Conservation (phyloP, 2,888 invertebrate genomes). For the Desoria tigrina region DNA sequence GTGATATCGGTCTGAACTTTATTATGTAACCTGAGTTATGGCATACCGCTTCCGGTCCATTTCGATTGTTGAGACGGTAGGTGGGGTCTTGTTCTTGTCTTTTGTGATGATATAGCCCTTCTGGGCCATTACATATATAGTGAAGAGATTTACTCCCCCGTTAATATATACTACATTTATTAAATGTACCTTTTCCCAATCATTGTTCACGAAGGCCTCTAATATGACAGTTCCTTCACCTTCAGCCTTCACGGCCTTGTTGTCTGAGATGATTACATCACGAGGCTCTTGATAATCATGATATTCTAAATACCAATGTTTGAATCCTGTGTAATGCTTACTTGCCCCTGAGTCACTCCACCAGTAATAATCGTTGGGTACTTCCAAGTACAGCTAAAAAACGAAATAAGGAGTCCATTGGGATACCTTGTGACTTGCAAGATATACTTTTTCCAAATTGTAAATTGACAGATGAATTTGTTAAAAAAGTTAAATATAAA, state of each 20-base stretch:
- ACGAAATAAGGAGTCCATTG: no score
- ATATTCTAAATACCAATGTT: slow-evolving; percentile 15
- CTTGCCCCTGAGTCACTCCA: slow-evolving; percentile 16
- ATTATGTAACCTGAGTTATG: no score
- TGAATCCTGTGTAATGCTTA: slow-evolving; percentile 16
- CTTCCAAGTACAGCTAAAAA: no score
- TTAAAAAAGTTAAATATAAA: no score
- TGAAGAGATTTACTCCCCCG: slow-evolving; percentile 22
- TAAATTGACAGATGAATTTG: no score
- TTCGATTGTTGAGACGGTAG: no score
- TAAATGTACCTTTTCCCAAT: slow-evolving; percentile 8
- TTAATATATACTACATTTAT: slow-evolving; percentile 23
- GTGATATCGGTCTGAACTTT: no score
- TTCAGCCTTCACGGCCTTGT: not conserved
- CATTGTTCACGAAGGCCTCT: not conserved
- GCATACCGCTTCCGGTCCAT: no score
- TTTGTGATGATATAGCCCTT: slow-evolving; percentile 20
- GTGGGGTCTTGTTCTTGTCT: not conserved
- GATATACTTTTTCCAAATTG: no score
- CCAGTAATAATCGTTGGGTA: no score
- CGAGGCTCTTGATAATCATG: not conserved
- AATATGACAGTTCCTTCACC: slow-evolving; percentile 17
- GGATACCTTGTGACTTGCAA: no score
- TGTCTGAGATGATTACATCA: not conserved
- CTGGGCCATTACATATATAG: slow-evolving; percentile 11